Base-by-base conservation (phyloP, 2,888 invertebrate species). In the Dynastes grantii region DNA sequence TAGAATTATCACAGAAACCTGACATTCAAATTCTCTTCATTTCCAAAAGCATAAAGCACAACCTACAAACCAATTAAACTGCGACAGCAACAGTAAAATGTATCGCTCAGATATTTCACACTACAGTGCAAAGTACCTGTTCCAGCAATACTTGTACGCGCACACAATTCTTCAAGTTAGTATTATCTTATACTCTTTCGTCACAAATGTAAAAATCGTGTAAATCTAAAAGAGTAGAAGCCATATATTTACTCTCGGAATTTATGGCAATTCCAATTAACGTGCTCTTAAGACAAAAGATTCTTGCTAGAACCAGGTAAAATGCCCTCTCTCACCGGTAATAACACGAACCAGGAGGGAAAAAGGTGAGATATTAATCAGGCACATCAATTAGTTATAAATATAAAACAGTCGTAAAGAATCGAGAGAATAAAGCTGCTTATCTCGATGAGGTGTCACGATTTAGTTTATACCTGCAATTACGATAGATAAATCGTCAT, bases 401-500 rank as follows among this genome's bases (percentile, higher is more conserved):
- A 73, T 73, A 73, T 73, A 73, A 58, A 73, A 73, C 58, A 61
- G 73, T 58, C 73, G 73, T 73, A 73, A 73, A 73, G 61, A 73
- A 73, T 73, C 58, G 58, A 29, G 29, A 73, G 73, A 70, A 70
- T 73, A 58, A 61, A 73, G 73, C 37, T 40, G 73, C 61, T 58
- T 73, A 73, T 73, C 73, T 73, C 58, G 73, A 73, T 61, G 58
- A 73, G 37, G 73, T 73, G 73, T 64, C 67, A 76, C 55, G 67
- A 76, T 67, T 67, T 76, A 65, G 64, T 76, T 76, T 76, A 67
- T 67, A 76, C 64, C 53, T 67, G 53, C 76, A 64, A 76, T 67
- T 76, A 76, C 67, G 76, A 64, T 65, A 64, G 64, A 76, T 76
- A 76, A 67, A 76, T 76, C 67, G 32, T 55, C 65, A 67, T 76